Base-by-base conservation (phyloP, 2,888 invertebrate species). In the Cabera pusaria region DNA sequence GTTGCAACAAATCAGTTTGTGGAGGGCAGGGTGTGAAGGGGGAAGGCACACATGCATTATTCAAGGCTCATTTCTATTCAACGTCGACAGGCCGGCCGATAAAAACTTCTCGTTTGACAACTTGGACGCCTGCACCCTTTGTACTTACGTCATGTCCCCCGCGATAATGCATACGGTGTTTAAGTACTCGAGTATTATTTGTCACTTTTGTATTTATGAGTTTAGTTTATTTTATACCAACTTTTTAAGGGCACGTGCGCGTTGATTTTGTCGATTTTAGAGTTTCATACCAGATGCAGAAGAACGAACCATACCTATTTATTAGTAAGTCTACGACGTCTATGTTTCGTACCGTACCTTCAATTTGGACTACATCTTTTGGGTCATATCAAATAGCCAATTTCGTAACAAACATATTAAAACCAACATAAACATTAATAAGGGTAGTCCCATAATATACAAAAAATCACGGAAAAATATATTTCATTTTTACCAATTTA, bases 91-190 rank as follows among this genome's bases (percentile, higher is more conserved):
- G 74, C 78, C 72, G 78, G 64, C 75, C 76, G 86, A 87, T 88
- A 88, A 87, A 87, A 88, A 88, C 72, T 87, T 86, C 82, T 83
- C 79, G 85, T 84, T 83, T 83, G 88, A 87, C 88, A 85, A 85
- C 74, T 82, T 69, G 74, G 74, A 82, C 85, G 84, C 82, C 72
- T 81, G 79, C 83, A 86, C 87, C 86, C 85, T 85, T 84, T 84
- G 80, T 86, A 77, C 80, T 77, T 73, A 73, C 74, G 74, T 74
- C 84, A 79, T 80, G 78, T 72, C 63, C 59, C 65, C 64, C 56
- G 59, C 37, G 54, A 62, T 59, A 65, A 60, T 48, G 60, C 56
- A 52, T 49, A 59, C 59, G 49, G 56, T 57, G 44, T 37, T 33
- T 26, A 49, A 56, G 47, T 48, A 53, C 55, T 60, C 51, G 56